Conservation (phyloP, 2,888 invertebrate genomes). For the Campoletis raptor region DNA sequence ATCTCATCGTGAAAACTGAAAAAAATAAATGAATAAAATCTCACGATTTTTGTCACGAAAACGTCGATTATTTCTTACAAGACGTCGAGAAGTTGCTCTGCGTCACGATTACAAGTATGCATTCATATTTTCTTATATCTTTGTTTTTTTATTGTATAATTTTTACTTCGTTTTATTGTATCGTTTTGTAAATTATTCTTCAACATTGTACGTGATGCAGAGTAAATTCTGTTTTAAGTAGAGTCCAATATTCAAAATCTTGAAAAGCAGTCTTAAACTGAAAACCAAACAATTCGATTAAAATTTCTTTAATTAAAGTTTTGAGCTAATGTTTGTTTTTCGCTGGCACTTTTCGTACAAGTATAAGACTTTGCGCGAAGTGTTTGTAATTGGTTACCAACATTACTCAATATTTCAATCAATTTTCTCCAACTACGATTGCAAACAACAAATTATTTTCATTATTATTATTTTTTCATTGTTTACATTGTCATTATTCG, state of each 20-base stretch:
- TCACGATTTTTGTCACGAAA: constrained; percentile 20
- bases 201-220: constrained; percentile 43
- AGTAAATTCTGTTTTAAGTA: constrained; percentile 24
- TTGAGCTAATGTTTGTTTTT: constrained; percentile 52
- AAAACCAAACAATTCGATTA: background rate
- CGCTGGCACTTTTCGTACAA: constrained; percentile 70
- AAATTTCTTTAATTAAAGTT: background rate
- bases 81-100: constrained; percentile 41
- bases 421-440: background rate
- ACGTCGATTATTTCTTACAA: constrained; percentile 19
- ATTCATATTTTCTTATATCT: constrained; percentile 12
- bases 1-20: background rate
- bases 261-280: background rate
- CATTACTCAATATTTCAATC: constrained; percentile 35
- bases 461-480: constrained; percentile 12
- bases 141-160: background rate
- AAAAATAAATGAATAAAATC: constrained; percentile 1
- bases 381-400: constrained; percentile 41
- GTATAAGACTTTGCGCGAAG: constrained; percentile 75
- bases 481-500: constrained; percentile 16
- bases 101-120: constrained; percentile 59
- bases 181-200: constrained; percentile 26
- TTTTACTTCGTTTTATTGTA: background rate
- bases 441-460: background rate
- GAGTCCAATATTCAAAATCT: background rate